A percentile compares a stretch with the other conserved stretches of the same genome.
Conservation (phyloP, 2,113 vertebrate species). For the Ptychochromis oligacanthus region DNA sequence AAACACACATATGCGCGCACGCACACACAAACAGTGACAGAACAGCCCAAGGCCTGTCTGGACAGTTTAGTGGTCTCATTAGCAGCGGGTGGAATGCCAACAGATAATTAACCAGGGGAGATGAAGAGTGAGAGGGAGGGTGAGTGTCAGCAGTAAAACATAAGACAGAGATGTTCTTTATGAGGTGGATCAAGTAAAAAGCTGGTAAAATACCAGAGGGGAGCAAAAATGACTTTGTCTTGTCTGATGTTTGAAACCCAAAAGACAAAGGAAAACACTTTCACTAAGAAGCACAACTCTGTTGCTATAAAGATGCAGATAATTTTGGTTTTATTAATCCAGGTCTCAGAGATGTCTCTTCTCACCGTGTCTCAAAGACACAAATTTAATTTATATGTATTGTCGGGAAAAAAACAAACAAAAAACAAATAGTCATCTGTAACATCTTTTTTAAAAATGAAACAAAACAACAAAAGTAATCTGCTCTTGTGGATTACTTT, state of each 20-base stretch:
- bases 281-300: neutral
- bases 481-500: neutral
- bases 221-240: neutral
- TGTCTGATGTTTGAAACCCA: neutral
- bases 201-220: constrained; percentile 7
- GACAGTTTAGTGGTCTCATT: constrained; percentile 80
- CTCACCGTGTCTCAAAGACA: neutral
- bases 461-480: neutral
- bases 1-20: neutral
- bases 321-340: neutral
- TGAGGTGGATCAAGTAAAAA: constrained; percentile 32
- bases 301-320: neutral
- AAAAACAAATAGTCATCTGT: neutral
- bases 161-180: constrained; percentile 28
- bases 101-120: constrained; percentile 74
- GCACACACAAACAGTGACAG: constrained; percentile 8
- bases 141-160: constrained; percentile 56
- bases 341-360: neutral
- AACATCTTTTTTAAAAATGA: neutral
- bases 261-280: constrained; percentile 8
- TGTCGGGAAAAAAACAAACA: too few species aligned
- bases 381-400: neutral
- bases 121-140: constrained; percentile 58
- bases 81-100: constrained; percentile 71
- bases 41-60: constrained; percentile 66